A percentile compares a stretch with the other conserved stretches of the same genome.
These are phyloP conservation scores for Oncorhynchus clarkii DNA, from an alignment of 2,113 vertebrate genomes.

Conservation along the genomic window DNA sequence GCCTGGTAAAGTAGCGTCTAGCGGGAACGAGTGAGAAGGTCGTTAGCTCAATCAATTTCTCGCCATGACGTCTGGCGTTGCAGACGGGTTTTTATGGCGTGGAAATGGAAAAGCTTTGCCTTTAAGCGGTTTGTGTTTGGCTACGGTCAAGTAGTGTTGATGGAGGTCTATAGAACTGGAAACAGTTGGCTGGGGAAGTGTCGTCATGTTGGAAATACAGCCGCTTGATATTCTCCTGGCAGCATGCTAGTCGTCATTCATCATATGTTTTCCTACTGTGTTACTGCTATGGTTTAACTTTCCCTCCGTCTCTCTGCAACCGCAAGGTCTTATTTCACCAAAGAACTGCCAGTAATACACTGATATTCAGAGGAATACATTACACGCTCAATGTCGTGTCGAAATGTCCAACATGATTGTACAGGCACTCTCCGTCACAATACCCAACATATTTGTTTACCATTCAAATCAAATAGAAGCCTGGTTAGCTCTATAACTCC, in stretches of 20 bases:
- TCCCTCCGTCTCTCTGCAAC: neutral
- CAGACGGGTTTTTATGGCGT: slow-evolving; percentile 17
- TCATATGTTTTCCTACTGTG: slow-evolving; percentile 17
- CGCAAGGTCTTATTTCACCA: slow-evolving; percentile 23
- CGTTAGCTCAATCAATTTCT: neutral
- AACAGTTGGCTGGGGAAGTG: slow-evolving; percentile 20
- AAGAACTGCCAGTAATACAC: slow-evolving; percentile 16
- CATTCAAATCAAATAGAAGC: slow-evolving; percentile 61
- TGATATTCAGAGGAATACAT: slow-evolving; percentile 32
- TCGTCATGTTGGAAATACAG: neutral
- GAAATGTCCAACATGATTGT: slow-evolving; percentile 39
- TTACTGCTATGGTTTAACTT: slow-evolving; percentile 7
- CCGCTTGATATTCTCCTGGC: slow-evolving; percentile 11
- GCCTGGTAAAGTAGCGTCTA: neutral
- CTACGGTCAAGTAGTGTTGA: slow-evolving; percentile 18
- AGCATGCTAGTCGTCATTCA: neutral
- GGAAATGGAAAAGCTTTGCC: neutral
- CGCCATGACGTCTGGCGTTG: slow-evolving; percentile 14
- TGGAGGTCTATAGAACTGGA: slow-evolving; percentile 17
- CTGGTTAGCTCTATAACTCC: slow-evolving; percentile 44
- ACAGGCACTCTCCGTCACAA: slow-evolving; percentile 22
- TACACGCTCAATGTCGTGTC: slow-evolving; percentile 44
- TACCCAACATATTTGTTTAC: slow-evolving; percentile 32
- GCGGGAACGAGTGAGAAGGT: neutral
- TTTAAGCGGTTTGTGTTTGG: slow-evolving; percentile 26